Conservation (phyloP, 2,113 vertebrate genomes). For the Struthio camelus region DNA sequence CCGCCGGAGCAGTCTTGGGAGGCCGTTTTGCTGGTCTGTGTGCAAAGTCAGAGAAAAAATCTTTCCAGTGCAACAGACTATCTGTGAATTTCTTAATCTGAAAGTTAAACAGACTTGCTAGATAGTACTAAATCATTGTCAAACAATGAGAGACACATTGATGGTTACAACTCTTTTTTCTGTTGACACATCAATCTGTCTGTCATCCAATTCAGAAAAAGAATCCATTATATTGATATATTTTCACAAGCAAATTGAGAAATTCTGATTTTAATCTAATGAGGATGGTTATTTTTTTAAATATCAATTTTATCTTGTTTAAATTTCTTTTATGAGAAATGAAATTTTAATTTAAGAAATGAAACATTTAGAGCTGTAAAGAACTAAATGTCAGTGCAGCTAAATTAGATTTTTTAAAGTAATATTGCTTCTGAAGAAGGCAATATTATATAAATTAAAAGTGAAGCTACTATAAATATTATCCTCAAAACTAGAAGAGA, state of each 20-base stretch:
- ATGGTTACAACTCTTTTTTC: constrained; percentile 46
- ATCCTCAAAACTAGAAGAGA: background rate
- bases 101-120: constrained; percentile 43
- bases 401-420: background rate
- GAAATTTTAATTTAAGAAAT: background rate
- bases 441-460: background rate
- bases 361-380: background rate
- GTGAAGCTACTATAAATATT: background rate
- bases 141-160: constrained; percentile 42
- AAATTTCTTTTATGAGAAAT: constrained; percentile 20
- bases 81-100: background rate
- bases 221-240: constrained; percentile 48
- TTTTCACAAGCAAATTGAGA: constrained; percentile 50
- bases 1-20: background rate
- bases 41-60: background rate
- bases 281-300: constrained; percentile 19
- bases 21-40: background rate
- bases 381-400: background rate
- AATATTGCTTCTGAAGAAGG: background rate
- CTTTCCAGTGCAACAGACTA: background rate
- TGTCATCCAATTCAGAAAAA: constrained; percentile 14
- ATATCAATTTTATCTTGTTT: constrained; percentile 42
- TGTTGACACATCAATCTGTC: constrained; percentile 68
- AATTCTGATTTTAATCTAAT: constrained; percentile 59
- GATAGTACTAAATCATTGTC: constrained; percentile 59